Conservation (phyloP, 2,797 vertebrate genomes). For the Sebastes nivosus region DNA sequence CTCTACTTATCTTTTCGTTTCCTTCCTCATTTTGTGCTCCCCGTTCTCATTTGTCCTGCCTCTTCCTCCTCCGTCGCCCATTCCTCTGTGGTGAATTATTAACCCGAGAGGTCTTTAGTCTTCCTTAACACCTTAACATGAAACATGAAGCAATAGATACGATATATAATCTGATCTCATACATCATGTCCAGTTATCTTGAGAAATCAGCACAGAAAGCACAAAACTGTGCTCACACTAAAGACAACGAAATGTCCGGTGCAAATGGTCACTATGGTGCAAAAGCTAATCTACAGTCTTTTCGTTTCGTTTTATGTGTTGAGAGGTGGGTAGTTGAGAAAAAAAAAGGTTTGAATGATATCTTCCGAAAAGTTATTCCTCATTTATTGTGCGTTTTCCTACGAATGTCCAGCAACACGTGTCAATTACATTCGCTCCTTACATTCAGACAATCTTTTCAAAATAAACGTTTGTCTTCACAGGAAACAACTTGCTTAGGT, state of each 20-base stretch:
- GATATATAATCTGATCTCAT: conserved; percentile 32
- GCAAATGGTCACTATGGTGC: background rate
- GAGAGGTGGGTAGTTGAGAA: no score
- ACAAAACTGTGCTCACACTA: background rate
- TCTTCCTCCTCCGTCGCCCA: conserved; percentile 6
- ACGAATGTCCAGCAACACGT: no score
- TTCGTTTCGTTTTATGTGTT: background rate
- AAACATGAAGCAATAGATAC: conserved; percentile 22
- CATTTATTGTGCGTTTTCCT: no score
- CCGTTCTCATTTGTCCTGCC: conserved; percentile 46
- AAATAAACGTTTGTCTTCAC: accelerated
- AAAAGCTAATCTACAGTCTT: background rate
- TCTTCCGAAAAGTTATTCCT: accelerated
- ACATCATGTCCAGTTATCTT: conserved; percentile 18
- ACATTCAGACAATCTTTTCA: no score
- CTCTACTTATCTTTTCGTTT: conserved; percentile 29
- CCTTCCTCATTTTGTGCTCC: conserved; percentile 12
- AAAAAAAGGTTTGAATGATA: no score
- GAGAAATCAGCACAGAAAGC: background rate
- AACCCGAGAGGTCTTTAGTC: conserved; percentile 44
- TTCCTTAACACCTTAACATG: conserved; percentile 23
- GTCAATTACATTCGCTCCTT: no score
- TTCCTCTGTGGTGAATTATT: conserved; percentile 49
- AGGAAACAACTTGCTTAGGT: no score
- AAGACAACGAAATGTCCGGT: background rate